Base-by-base conservation (phyloP, 2,888 invertebrate genomes). In the Caenorhabditis wallacei region DNA sequence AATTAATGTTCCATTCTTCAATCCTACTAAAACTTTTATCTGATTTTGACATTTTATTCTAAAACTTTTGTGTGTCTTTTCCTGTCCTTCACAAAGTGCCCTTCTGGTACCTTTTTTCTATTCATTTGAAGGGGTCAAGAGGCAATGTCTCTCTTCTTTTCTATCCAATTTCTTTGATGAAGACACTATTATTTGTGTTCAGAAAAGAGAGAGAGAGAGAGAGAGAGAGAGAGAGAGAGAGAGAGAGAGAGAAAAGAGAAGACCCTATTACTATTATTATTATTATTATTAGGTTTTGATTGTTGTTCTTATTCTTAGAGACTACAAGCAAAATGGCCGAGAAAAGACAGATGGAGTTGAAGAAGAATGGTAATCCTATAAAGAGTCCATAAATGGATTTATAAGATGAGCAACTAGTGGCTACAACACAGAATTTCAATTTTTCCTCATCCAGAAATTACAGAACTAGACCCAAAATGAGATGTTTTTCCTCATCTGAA, bases 231-330 rank as follows among this genome's bases (percentile, higher is more conserved):
- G n/a, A n/a, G n/a, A n/a, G n/a, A n/a, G n/a, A n/a, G n/a, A n/a
- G n/a, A 2, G 13, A 43, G 2, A 2, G 30, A 30, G 30, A 11
- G 11, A 13, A 11, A 16, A 13, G 43, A 16, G 43, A 2, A 43
- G 13, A 2, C 43, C 43, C 43, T 43, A 10, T 16, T 48, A 48
- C n/a, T 61, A 61, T 56, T 74, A 56, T 56, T 74, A 64, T 30
- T 72, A 30, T 53, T 61, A 59, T 72, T 72, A 72, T 61, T 70
- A 70, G 54, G 64, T 63, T 75, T 75, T 75, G 66, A 75, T 75
- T 75, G 75, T 75, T 66, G 57, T 66, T 48, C 24, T 63, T 51
- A 18, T 22, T 35, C n/a, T n/a, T 8, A 8, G 16, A 13, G 2
- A 13, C 40, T 40, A 26, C 57, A 35, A 20, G 51, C 64, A 26